Evolutionary conservation across 2,113 vertebrate genomes (phyloP), one percentile per base, ranked within the genome.

Genomic region (Microtus pennsylvanicus): DNA sequence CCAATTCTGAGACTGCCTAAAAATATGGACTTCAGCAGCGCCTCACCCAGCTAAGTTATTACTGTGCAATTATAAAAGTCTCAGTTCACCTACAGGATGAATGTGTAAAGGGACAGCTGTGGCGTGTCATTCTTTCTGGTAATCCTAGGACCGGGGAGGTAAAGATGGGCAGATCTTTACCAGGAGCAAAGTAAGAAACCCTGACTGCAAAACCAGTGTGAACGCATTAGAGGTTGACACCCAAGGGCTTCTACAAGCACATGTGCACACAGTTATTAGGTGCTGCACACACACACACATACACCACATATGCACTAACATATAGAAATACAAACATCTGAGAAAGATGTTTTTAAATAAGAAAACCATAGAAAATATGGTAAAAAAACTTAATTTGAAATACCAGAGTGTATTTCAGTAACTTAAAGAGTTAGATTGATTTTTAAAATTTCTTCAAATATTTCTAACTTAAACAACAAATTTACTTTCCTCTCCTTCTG

Each of bases 381-480:
- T 22, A 63, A 63, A 63, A 74, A 58, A 26, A 74, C 21, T 82
- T 65, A 82, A 47, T 86, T 85, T 77, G 17, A 45, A 76, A 87
- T 65, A 87, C 42, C 42, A 80, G 61, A 2, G 7, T 69, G 3
- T 75, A 82, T 52, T 89, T 78, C 30, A 42, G 45, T 72, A 22
- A 72, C 75, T 77, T 89, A n/a, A 70, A 11, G 69, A 76, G 75
- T 35, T 42, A 42, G 67, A 30, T 80, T 35, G 14, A 26, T 1
- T 77, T 33, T 33, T 72, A 77, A 63, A 45, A 86, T 69, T 91
- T 70, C 50, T 82, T 95, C 30, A 45, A 81, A n/a, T 90, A 80
- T 72, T 97, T 81, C 52, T 78, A 50, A 74, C 38, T 75, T 69
- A 55, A 22, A 67, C 12, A 72, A 13, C 42, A n/a, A 24, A 90